Conservation (phyloP, 2,113 vertebrate genomes). For the Sula dactylatra region DNA sequence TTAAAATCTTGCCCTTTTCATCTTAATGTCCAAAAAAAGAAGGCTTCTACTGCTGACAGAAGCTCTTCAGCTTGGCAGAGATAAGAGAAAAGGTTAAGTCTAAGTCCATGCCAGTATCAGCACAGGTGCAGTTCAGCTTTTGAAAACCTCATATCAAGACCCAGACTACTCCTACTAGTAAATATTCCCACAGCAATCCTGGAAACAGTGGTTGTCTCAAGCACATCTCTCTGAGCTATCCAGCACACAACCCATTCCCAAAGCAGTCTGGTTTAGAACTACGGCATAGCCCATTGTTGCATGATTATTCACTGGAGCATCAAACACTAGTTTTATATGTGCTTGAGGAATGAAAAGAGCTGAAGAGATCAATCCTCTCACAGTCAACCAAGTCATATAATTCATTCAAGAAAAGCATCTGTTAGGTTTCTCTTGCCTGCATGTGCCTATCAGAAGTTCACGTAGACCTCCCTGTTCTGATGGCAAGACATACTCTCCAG, state of each 20-base stretch:
- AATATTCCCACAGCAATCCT: not conserved
- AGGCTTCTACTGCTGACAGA: not conserved
- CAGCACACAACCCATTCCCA: not conserved
- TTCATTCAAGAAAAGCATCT: not conserved
- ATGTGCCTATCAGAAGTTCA: not conserved
- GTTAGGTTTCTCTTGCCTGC: not conserved
- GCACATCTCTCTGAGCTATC: not conserved
- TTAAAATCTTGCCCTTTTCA: not conserved
- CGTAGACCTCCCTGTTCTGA: not conserved
- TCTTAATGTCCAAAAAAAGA: not conserved
- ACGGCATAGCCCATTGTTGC: not conserved
- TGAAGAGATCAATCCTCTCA: not conserved
- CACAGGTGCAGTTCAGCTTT: not conserved
- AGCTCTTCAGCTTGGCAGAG: not conserved
- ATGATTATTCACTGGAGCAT: not conserved
- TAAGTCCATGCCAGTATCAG: not conserved
- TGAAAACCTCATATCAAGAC: not conserved
- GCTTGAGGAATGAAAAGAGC: not conserved
- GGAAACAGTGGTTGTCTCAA: not conserved
- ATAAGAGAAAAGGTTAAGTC: not conserved
- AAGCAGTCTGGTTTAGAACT: not conserved
- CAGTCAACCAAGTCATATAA: not conserved
- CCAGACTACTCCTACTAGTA: not conserved
- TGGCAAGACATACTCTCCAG: not conserved
- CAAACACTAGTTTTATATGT: not conserved